Conservation (phyloP, 2,113 vertebrate genomes). For the Porphyrio hochstetteri region DNA sequence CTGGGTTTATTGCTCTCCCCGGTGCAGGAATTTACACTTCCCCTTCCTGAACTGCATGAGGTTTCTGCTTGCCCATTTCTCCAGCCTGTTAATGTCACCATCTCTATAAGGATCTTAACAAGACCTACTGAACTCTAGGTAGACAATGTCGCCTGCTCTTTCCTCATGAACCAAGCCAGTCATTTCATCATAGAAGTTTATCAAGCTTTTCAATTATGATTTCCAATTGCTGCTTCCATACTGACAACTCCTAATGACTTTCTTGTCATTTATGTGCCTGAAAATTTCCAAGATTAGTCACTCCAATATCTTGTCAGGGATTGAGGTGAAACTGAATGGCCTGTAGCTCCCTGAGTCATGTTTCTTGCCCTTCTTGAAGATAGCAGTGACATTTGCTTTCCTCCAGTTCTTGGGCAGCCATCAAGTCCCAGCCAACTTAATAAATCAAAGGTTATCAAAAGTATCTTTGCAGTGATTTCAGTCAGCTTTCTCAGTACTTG, state of each 20-base stretch:
- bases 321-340: background rate
- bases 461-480: background rate
- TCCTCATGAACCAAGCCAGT: background rate
- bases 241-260: background rate
- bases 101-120: background rate
- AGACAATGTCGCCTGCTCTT: no score
- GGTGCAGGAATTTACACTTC: background rate
- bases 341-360: background rate
- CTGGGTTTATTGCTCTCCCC: background rate
- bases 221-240: background rate
- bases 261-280: background rate
- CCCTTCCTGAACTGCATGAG: background rate
- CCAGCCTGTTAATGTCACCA: background rate
- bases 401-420: background rate
- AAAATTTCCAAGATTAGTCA: background rate
- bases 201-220: background rate
- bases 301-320: background rate
- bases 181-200: background rate
- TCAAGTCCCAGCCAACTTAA: no score
- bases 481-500: background rate
- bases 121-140: background rate
- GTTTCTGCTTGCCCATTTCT: background rate
- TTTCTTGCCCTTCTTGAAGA: background rate
- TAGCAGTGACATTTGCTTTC: background rate
- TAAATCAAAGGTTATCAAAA: background rate